Conservation (phyloP, 1,140 invertebrate species). For the Drosophila subpulchrella region DNA sequence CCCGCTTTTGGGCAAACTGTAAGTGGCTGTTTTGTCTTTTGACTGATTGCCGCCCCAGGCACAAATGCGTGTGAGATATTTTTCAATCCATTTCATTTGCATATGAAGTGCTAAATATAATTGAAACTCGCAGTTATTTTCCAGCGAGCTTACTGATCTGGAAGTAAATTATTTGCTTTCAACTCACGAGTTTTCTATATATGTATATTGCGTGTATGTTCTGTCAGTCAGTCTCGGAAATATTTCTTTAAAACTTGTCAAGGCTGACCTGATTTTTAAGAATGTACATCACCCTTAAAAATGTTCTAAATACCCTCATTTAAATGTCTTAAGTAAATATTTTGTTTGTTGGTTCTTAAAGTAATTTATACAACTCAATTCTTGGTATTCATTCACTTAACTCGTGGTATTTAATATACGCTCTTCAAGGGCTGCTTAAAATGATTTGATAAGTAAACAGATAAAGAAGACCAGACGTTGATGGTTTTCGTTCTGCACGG, state of each 20-base stretch:
- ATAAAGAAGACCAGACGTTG: background rate
- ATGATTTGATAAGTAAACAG: background rate
- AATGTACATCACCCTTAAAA: too few relatives aligned
- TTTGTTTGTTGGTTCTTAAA: background rate
- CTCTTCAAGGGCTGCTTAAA: background rate
- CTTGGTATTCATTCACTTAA: background rate
- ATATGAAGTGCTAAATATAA: conserved; percentile 33
- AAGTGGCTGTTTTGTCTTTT: conserved; percentile 54
- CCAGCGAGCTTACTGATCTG: background rate
- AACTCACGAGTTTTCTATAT: background rate
- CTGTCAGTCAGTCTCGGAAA: too few relatives aligned
- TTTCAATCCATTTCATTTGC: conserved; percentile 50
- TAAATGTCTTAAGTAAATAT: background rate
- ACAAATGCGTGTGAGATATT: conserved; percentile 43
- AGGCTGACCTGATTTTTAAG: too few relatives aligned
- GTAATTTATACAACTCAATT: background rate
- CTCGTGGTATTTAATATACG: too few relatives aligned
- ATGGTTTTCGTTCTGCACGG: too few relatives aligned
- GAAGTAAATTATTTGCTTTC: background rate
- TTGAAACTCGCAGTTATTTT: conserved; percentile 24
- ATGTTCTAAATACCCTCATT: background rate
- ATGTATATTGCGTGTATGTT: too few relatives aligned
- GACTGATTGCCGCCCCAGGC: conserved; percentile 64
- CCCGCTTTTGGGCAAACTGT: conserved; percentile 39
- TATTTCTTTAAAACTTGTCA: too few relatives aligned